Conservation (phyloP, 1,140 invertebrate genomes). For the Drosophila nigromelanica region DNA sequence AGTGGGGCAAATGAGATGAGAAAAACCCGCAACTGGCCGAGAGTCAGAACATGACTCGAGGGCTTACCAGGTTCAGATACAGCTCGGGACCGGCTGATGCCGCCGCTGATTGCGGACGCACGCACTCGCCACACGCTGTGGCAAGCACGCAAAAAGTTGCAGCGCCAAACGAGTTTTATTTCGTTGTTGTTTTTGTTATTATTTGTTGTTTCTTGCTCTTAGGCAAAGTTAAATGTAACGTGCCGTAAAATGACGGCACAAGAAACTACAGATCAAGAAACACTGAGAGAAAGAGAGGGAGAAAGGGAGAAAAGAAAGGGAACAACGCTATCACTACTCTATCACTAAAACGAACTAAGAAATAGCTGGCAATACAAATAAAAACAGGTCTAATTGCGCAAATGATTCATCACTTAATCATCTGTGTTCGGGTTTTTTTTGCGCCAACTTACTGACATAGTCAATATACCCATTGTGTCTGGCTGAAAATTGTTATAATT, state of each 20-base stretch:
- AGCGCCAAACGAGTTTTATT: conserved; percentile 58
- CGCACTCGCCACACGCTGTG: conserved; percentile 72
- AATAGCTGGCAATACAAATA: too few species aligned
- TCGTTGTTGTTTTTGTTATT: conserved; percentile 3
- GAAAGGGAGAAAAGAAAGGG: neutral
- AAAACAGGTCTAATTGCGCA: too few species aligned
- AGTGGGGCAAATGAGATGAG: conserved; percentile 44
- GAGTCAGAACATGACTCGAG: conserved; percentile 44
- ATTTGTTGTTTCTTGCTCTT: conserved; percentile 34
- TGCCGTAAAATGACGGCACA: conserved; percentile 57
- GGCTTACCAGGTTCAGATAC: conserved; percentile 24
- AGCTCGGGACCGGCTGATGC: conserved; percentile 37
- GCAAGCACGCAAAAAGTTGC: conserved; percentile 59
- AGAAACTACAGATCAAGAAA: conserved; percentile 39
- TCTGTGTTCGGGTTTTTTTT: neutral
- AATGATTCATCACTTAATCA: too few species aligned
- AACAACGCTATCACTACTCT: neutral
- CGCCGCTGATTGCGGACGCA: conserved; percentile 58
- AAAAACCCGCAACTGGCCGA: conserved; percentile 50
- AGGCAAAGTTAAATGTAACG: conserved; percentile 66
- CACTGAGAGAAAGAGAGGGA: neutral
- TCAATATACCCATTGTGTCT: neutral
- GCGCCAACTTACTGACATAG: conserved; percentile 3
- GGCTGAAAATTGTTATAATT: conserved; percentile 53
- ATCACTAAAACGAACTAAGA: too few species aligned